These are phyloP conservation scores for Eleginops maclovinus DNA, from an alignment of 2,113 vertebrate genomes.

Conservation along the genomic window DNA sequence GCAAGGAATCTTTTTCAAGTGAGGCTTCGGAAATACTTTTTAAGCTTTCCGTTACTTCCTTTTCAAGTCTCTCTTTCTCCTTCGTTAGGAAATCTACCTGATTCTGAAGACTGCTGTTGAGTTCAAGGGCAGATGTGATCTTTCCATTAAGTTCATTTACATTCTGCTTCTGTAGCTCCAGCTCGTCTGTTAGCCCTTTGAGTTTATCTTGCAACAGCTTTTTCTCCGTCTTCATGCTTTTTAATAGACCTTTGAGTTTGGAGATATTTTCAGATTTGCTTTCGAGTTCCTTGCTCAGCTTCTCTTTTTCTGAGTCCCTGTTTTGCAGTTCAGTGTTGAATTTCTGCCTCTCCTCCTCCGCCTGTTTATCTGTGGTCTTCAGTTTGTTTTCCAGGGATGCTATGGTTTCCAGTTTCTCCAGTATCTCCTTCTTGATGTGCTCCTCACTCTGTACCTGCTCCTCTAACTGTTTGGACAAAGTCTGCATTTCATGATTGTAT, in stretches of 20 bases:
- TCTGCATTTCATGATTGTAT: conserved; percentile 77
- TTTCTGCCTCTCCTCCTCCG: conserved; percentile 74
- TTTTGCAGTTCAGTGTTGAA: conserved; percentile 74
- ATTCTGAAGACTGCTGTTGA: conserved; percentile 64
- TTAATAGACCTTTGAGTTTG: conserved; percentile 72
- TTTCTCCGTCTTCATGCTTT: conserved; percentile 70
- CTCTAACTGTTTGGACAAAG: conserved; percentile 77
- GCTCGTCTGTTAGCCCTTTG: conserved; percentile 70
- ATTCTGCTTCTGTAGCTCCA: conserved; percentile 73
- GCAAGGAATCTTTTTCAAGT: conserved; percentile 73
- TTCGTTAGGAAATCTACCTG: conserved; percentile 75
- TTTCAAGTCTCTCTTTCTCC: conserved; percentile 80
- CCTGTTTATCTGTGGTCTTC: conserved; percentile 61
- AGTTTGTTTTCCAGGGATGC: conserved; percentile 81
- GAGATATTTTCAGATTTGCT: conserved; percentile 77
- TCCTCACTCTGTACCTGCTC: conserved; percentile 75
- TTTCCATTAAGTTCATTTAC: conserved; percentile 71
- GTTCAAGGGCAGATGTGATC: conserved; percentile 35
- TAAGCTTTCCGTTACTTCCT: conserved; percentile 70
- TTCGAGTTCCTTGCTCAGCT: conserved; percentile 80
- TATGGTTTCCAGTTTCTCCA: conserved; percentile 80
- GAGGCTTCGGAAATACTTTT: conserved; percentile 65
- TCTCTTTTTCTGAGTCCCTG: conserved; percentile 75
- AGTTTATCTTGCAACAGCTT: conserved; percentile 77
- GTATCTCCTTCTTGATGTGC: conserved; percentile 65